Conservation (phyloP, 2,888 invertebrate species). For the Lutraria lutraria region DNA sequence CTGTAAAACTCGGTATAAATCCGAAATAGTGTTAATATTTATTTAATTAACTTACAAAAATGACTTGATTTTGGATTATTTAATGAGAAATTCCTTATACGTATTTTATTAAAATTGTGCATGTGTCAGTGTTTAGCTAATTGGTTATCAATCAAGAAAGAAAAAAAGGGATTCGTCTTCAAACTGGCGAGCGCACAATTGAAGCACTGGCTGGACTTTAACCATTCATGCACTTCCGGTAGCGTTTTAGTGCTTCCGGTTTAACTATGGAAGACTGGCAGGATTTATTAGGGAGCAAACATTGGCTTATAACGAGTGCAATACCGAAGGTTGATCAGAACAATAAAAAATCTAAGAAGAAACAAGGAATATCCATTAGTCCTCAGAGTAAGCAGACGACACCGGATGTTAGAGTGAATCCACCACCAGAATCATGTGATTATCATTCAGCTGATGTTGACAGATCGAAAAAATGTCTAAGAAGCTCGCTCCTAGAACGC, state of each 20-base stretch:
- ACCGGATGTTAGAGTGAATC: background rate
- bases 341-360: background rate
- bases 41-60: too few relatives aligned
- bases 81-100: too few relatives aligned
- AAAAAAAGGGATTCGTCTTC: too few relatives aligned
- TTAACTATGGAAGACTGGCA: constrained; percentile 65
- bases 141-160: too few relatives aligned
- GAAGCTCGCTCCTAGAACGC: background rate
- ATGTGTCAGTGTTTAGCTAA: too few relatives aligned
- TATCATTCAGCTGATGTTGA: background rate
- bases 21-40: too few relatives aligned
- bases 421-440: constrained; percentile 12
- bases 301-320: constrained; percentile 43
- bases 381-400: background rate
- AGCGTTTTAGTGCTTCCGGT: background rate
- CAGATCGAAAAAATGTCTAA: background rate
- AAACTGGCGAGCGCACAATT: too few relatives aligned
- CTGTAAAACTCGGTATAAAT: too few relatives aligned
- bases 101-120: too few relatives aligned
- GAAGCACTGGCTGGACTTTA: too few relatives aligned
- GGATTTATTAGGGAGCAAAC: constrained; percentile 55
- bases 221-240: background rate
- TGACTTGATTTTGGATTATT: too few relatives aligned
- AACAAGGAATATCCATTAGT: background rate
- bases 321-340: background rate